Percentiles rank a stretch among this genome's conserved stretches.
These are phyloP conservation scores for Phyllotreta cruciferae DNA, from an alignment of 2,888 invertebrate genomes.

Conservation along the genomic window DNA sequence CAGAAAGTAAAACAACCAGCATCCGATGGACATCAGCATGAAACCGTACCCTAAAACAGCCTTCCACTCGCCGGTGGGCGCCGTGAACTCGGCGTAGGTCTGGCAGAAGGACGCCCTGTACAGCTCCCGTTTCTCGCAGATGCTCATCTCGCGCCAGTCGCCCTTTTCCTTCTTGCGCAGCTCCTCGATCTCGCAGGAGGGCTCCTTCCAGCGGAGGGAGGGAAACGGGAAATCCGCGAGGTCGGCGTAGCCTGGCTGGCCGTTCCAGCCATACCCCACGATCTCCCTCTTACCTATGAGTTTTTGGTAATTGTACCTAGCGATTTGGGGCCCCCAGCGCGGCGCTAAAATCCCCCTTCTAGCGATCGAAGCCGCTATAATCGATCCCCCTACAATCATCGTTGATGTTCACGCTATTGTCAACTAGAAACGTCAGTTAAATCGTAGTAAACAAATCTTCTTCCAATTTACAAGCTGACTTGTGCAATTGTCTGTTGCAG, in stretches of 20 bases:
- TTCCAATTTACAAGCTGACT: no score
- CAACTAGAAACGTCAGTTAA: no score
- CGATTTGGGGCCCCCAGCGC: no score
- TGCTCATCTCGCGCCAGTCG: conserved; percentile 88
- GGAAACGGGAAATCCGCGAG: conserved; percentile 82
- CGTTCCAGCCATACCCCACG: conserved; percentile 87
- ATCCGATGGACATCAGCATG: conserved; percentile 47
- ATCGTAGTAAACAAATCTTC: no score
- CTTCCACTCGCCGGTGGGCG: conserved; percentile 90
- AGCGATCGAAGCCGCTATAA: no score
- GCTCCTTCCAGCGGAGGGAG: conserved; percentile 80
- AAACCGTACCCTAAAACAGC: conserved; percentile 67
- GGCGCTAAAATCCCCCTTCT: no score
- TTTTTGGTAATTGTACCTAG: background rate
- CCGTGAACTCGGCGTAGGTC: conserved; percentile 89
- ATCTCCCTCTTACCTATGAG: conserved; percentile 83
- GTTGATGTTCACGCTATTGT: no score
- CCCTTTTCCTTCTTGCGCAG: conserved; percentile 91
- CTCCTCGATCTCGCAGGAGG: conserved; percentile 75
- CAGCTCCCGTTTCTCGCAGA: conserved; percentile 90
- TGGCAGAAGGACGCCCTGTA: conserved; percentile 94
- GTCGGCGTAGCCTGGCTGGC: conserved; percentile 75
- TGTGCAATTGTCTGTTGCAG: conserved; percentile 19
- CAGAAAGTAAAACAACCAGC: conserved; percentile 47
- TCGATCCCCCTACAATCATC: no score